Evolutionary conservation across 1,140 invertebrate species (phyloP), one percentile per base, ranked within the genome.

Genomic region (Himalopsyche phryganea): DNA sequence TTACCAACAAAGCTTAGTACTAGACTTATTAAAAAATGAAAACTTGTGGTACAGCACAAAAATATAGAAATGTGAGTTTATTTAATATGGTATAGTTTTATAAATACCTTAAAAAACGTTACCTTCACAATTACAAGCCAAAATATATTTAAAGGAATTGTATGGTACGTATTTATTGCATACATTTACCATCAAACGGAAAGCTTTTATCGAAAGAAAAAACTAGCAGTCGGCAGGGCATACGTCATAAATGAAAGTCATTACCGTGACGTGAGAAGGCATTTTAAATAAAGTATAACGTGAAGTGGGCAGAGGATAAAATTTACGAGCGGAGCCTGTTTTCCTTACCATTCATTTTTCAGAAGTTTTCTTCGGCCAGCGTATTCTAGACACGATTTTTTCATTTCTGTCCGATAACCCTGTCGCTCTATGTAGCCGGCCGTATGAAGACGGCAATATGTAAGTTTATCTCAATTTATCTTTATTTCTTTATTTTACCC

Each of bases 401-500:
- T 62, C 55, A 58, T 54, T 35, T 50, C 54, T 33, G 36, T 40
- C 60, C 61, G 40, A 46, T 47, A 23, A 48, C 17, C 40, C 56
- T 49, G 56, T 45, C 61, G 51, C 47, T 18, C 40, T 17, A 44
- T 14, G 41, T 18, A 18, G 42, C 15, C 50, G 33, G 3, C 42
- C 10, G 17, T 15, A 53, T 19, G 45, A 44, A 23, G 49, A 35
- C 49, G 59, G 54, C 54, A 44, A 56, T 59, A 59, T 60, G 61
- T 57, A 57, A 63, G 61, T 63, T 63, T 63, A 63, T 63, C 61
- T 63, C 61, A 63, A 64, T 64, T 60, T 64, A 64, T 64, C 62
- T 64, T 64, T 64, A 64, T 64, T 60, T 64, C 61, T 64, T 59
- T 64, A 64, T 64, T 60, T 64, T 58, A 64, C 62, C 62, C 62